Conservation (phyloP, 2,888 invertebrate genomes). For the Myopa tessellatipennis region DNA sequence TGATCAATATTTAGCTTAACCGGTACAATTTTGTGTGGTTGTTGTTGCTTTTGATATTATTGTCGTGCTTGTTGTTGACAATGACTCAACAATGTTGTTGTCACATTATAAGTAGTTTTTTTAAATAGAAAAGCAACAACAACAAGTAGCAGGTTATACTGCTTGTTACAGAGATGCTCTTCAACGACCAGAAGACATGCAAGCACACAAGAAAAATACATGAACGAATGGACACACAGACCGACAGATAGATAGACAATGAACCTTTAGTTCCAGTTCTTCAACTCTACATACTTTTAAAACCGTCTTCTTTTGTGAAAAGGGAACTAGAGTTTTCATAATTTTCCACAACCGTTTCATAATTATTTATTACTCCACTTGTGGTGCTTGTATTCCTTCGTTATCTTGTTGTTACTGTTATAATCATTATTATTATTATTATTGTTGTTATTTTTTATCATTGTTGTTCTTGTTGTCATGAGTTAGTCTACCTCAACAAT, state of each 20-base stretch:
- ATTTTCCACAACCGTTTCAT: neutral
- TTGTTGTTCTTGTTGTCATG: slow-evolving; percentile 1
- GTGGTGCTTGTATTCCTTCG: too few relatives aligned
- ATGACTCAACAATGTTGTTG: too few relatives aligned
- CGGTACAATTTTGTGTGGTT: too few relatives aligned
- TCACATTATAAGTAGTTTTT: too few relatives aligned
- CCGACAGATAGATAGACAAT: neutral
- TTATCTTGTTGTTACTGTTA: slow-evolving; percentile 2
- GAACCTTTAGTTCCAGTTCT: neutral
- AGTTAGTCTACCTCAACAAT: neutral
- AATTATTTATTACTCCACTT: neutral
- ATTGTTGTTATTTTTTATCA: neutral
- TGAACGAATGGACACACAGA: neutral
- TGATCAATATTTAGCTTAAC: too few relatives aligned
- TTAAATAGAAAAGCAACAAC: too few relatives aligned
- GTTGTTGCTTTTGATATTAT: too few relatives aligned
- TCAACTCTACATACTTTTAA: neutral
- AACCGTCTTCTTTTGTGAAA: neutral
- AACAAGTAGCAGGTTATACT: too few relatives aligned
- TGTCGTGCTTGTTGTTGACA: too few relatives aligned
- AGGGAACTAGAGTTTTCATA: too few relatives aligned
- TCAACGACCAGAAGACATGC: neutral
- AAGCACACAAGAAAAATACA: too few relatives aligned
- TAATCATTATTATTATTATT: neutral
- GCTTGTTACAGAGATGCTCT: neutral